Evolutionary conservation across 2,888 invertebrate genomes (phyloP).

Genomic region (Syrista parreyssii): DNA sequence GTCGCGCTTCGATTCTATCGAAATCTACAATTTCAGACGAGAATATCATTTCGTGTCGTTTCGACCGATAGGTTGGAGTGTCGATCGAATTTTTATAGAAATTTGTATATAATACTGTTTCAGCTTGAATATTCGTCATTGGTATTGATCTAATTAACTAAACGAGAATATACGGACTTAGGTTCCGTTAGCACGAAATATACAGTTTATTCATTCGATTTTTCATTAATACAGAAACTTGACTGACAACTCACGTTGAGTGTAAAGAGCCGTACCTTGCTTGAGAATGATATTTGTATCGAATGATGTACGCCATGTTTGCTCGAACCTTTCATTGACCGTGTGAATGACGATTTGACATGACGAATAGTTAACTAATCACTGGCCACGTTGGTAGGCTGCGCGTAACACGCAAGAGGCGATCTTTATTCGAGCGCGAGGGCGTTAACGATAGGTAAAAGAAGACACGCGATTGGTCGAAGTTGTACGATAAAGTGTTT

Average conservation of each 20-base stretch:
- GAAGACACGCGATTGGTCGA: slow-evolving; percentile 9
- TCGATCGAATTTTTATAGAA: background rate
- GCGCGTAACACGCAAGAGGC: background rate
- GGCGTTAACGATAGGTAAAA: slow-evolving; percentile 13
- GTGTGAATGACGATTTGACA: background rate
- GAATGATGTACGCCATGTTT: background rate
- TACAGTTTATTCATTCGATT: background rate
- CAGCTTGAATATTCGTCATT: background rate
- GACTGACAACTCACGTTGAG: background rate
- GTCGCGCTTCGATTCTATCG: background rate
- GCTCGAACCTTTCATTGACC: background rate
- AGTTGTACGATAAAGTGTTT: background rate
- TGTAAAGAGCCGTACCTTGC: background rate
- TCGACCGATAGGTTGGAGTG: background rate
- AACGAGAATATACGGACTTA: background rate
- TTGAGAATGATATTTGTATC: background rate
- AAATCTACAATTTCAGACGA: background rate
- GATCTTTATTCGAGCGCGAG: slow-evolving; percentile 5
- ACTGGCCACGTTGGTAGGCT: background rate
- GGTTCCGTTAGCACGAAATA: background rate
- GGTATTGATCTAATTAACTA: too few relatives aligned
- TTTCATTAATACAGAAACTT: background rate
- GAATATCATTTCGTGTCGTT: background rate
- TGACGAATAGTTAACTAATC: slow-evolving; percentile 6
- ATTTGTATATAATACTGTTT: background rate